These are phyloP conservation scores for Conus ventricosus DNA, from an alignment of 1,140 invertebrate genomes.

Conservation along the genomic window DNA sequence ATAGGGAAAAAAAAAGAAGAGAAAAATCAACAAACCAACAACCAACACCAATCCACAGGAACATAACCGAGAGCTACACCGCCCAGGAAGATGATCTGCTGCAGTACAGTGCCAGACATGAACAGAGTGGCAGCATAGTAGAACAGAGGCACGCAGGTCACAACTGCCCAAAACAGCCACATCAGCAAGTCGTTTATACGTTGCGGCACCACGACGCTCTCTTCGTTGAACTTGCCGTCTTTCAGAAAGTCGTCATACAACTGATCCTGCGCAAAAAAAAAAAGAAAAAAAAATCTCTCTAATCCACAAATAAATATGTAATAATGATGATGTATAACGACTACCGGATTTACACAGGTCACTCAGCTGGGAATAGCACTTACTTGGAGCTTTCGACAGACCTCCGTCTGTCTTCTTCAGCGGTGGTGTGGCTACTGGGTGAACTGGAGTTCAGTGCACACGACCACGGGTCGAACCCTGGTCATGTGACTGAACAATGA, in stretches of 20 bases:
- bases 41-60: neutral
- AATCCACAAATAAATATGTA: too few relatives aligned
- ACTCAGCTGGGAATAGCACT: too few relatives aligned
- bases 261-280: conserved; percentile 62
- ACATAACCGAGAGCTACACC: conserved; percentile 54
- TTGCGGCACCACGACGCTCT: conserved; percentile 47
- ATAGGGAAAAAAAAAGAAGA: neutral
- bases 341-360: too few relatives aligned
- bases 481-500: too few relatives aligned
- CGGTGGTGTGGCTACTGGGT: too few relatives aligned
- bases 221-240: conserved; percentile 64
- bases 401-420: too few relatives aligned
- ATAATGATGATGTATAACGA: too few relatives aligned
- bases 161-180: conserved; percentile 65
- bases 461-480: too few relatives aligned
- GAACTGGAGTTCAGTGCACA: too few relatives aligned
- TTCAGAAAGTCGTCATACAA: conserved; percentile 66
- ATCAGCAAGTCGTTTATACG: conserved; percentile 62
- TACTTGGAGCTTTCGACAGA: too few relatives aligned
- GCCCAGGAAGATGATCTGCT: conserved; percentile 48
- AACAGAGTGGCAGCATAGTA: conserved; percentile 58
- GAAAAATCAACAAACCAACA: neutral
- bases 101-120: conserved; percentile 51
- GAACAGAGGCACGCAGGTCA: conserved; percentile 67
- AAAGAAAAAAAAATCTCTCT: neutral